Conservation (phyloP, 2,113 vertebrate genomes). For the Alligator sinensis region DNA sequence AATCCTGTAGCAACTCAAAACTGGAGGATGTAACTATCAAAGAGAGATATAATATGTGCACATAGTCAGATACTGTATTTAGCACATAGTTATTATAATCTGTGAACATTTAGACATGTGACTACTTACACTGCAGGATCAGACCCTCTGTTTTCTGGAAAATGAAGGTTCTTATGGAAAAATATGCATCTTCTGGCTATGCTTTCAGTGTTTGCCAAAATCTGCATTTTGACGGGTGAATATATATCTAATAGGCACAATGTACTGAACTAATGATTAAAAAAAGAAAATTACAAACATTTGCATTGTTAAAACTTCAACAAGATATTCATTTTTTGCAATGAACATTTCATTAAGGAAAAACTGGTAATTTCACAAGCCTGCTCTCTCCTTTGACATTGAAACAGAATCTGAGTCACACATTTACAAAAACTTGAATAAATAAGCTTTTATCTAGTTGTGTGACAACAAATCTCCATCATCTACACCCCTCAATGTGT, state of each 20-base stretch:
- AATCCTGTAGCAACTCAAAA: rapidly evolving
- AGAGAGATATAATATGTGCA: background rate
- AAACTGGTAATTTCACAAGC: background rate
- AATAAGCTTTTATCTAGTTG: background rate
- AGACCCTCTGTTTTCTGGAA: background rate
- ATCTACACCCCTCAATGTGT: background rate
- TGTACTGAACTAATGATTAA: background rate
- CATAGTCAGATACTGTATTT: background rate
- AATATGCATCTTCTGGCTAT: background rate
- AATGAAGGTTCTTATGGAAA: background rate
- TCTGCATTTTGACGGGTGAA: background rate
- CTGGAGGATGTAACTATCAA: background rate
- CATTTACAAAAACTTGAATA: background rate
- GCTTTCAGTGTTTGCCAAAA: background rate
- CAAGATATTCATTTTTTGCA: background rate
- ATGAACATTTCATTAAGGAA: background rate
- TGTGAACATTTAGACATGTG: background rate
- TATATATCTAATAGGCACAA: background rate
- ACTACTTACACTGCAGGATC: background rate
- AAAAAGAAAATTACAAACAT: background rate
- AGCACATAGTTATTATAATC: too few relatives aligned
- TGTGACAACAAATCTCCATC: background rate
- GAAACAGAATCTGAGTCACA: background rate
- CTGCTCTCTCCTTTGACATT: background rate
- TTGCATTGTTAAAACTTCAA: background rate